A percentile compares a stretch with the other conserved stretches of the same genome.
Conservation (phyloP, 2,797 vertebrate genomes). For the Nothura maculosa region DNA sequence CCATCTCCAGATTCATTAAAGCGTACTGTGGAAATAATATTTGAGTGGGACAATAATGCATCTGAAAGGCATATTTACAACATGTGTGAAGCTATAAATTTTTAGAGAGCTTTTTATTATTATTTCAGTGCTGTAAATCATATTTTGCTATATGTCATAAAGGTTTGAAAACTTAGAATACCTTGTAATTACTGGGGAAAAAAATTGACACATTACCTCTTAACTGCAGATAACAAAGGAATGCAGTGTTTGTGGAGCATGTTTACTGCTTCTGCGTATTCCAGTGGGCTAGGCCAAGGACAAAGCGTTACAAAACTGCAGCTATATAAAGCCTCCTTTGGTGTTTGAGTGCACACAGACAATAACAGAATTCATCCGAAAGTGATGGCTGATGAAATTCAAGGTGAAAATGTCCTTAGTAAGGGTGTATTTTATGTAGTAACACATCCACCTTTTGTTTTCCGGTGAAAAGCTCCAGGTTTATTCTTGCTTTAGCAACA, state of each 20-base stretch:
- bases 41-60: conserved; percentile 37
- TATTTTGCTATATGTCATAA: conserved; percentile 45
- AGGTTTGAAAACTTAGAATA: conserved; percentile 56
- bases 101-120: conserved; percentile 56
- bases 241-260: conserved; percentile 45
- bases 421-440: conserved; percentile 2
- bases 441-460: conserved; percentile 16
- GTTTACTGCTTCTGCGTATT: conserved; percentile 40
- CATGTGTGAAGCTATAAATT: conserved; percentile 22
- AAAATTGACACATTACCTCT: conserved; percentile 38
- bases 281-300: conserved; percentile 50
- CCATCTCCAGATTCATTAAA: conserved; percentile 20
- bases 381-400: conserved; percentile 53
- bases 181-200: conserved; percentile 61
- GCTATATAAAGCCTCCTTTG: conserved; percentile 10
- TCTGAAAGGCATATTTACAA: background rate
- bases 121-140: conserved; percentile 58
- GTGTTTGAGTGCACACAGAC: conserved; percentile 40
- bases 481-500: background rate
- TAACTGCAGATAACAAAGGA: conserved; percentile 52
- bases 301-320: conserved; percentile 18
- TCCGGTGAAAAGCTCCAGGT: background rate
- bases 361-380: background rate
- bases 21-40: background rate
- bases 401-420: conserved; percentile 63